Evolutionary conservation across 2,797 vertebrate species (phyloP).

Genomic region (Micromesistius poutassou): DNA sequence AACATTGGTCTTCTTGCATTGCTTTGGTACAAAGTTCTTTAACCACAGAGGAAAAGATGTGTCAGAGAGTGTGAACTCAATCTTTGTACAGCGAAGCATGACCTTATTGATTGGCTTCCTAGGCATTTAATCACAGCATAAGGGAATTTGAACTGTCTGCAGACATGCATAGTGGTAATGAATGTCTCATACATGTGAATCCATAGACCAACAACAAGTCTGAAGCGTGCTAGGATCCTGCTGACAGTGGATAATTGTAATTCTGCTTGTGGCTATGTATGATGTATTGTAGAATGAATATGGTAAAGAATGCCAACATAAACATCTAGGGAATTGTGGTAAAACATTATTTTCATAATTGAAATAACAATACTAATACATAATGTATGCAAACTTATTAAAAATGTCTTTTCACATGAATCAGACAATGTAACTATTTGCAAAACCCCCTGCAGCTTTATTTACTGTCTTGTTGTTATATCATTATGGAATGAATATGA

Average conservation of each 20-base stretch:
- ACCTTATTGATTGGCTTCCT: slow-evolving; percentile 44
- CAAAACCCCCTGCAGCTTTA: background rate
- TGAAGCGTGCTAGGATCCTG: slow-evolving; percentile 20
- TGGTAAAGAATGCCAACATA: slow-evolving; percentile 2
- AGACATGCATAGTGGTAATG: slow-evolving; percentile 17
- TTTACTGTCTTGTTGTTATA: background rate
- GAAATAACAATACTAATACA: background rate
- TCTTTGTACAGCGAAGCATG: slow-evolving; percentile 45
- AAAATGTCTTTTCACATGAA: background rate
- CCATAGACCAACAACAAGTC: slow-evolving; percentile 29
- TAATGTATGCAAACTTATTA: background rate
- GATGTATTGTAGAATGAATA: slow-evolving; percentile 4
- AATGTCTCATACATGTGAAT: slow-evolving; percentile 26
- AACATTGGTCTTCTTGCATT: slow-evolving; percentile 3
- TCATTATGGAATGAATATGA: slow-evolving; percentile 1
- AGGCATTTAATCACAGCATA: slow-evolving; percentile 48
- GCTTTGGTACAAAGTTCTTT: slow-evolving; percentile 32
- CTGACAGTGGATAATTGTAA: slow-evolving; percentile 39
- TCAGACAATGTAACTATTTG: background rate
- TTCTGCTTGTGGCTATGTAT: slow-evolving; percentile 14
- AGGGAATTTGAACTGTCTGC: slow-evolving; percentile 29
- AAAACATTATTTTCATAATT: background rate
- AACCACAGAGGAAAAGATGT: slow-evolving; percentile 51
- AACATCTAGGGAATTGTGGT: background rate
- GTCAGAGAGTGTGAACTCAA: slow-evolving; percentile 41